phyloP scores from a whole-genome alignment of 2,113 vertebrate species.

The Paralichthys olivaceus region DNA sequence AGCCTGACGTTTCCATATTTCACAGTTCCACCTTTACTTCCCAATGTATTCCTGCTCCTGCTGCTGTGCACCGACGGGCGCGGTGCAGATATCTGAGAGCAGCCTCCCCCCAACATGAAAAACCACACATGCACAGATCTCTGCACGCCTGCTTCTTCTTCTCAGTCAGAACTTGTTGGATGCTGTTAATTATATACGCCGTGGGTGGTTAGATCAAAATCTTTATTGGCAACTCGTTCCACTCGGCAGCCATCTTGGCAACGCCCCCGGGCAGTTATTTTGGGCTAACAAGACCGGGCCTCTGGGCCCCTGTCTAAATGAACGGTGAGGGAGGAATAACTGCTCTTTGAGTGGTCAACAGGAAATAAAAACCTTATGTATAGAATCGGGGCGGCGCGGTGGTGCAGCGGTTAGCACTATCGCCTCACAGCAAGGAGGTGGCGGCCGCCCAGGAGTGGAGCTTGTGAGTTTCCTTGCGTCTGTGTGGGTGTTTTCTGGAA shows the following conservation, averaged over 20 bases:
- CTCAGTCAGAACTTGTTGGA: constrained; percentile 10
- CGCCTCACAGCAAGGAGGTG: no score
- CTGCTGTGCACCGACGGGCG: background rate
- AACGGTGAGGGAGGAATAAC: background rate
- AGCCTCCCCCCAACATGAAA: background rate
- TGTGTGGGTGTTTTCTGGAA: no score
- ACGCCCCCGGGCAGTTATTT: background rate
- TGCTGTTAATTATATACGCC: constrained; percentile 51
- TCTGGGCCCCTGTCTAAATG: background rate
- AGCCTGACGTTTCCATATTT: background rate
- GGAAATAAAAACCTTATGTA: background rate
- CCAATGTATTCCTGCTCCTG: background rate
- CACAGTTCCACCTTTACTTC: background rate
- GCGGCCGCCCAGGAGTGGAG: no score
- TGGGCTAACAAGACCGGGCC: background rate
- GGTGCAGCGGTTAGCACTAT: no score
- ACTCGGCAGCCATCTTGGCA: background rate
- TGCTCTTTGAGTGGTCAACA: background rate
- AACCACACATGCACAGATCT: no score
- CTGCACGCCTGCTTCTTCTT: background rate
- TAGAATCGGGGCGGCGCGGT: background rate
- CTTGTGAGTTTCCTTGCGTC: no score
- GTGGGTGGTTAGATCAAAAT: constrained; percentile 10
- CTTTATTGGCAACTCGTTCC: background rate
- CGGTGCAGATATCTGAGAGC: constrained; percentile 7